Conservation (phyloP, 2,797 vertebrate species). For the Aphelocoma californica region DNA sequence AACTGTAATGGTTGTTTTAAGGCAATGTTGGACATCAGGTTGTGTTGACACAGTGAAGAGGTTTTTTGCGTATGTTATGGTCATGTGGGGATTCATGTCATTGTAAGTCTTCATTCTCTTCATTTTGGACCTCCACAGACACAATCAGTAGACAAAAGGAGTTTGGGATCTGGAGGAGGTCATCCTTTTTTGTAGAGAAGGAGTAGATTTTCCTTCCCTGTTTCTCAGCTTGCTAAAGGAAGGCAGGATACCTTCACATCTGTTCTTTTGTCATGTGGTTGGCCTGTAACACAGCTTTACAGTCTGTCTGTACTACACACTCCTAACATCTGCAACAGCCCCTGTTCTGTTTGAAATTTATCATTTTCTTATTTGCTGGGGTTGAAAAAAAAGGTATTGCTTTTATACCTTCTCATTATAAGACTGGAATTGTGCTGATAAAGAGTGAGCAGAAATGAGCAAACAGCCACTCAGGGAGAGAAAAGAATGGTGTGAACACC, state of each 20-base stretch:
- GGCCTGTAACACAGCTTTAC: not conserved
- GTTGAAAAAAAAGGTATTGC: not conserved
- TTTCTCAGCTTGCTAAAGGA: not conserved
- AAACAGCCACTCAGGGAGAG: not conserved
- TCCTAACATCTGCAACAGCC: not conserved
- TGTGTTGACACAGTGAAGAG: not conserved
- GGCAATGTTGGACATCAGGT: not conserved
- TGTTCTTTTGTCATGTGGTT: not conserved
- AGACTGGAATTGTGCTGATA: not conserved
- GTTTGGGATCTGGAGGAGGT: not conserved
- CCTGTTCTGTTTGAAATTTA: not conserved
- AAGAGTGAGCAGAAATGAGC: not conserved
- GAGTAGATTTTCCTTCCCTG: not conserved
- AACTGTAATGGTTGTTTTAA: not conserved
- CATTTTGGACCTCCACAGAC: not conserved
- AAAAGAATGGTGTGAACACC: not conserved
- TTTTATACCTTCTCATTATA: not conserved
- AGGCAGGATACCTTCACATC: accelerated
- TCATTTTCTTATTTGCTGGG: not conserved
- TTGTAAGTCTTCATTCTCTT: not conserved
- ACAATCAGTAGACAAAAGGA: not conserved
- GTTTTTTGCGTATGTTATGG: accelerated
- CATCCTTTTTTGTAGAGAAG: not conserved
- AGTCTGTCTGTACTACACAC: not conserved
- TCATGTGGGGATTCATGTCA: not conserved